Base-by-base conservation (phyloP, 2,797 vertebrate genomes). In the Sebastes kiyomatsui region DNA sequence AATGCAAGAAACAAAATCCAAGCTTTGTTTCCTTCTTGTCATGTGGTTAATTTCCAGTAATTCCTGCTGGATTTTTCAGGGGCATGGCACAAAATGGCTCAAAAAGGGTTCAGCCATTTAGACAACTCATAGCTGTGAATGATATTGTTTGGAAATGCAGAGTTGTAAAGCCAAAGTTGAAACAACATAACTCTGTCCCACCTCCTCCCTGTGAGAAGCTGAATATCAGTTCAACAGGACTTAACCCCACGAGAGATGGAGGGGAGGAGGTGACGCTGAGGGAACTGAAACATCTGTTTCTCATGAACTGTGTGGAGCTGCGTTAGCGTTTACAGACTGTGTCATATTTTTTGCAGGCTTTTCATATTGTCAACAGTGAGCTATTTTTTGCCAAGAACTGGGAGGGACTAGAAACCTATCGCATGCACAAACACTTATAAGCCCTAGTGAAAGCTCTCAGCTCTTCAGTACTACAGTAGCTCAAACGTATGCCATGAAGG, bases 1-100 rank as follows among this genome's bases (percentile, higher is more conserved):
- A 95, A 90, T 91, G 89, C 95, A 94, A 95, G 90, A 96, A 84
- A 86, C 92, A 90, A 92, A 85, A 94, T 82, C 76, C 88, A 89
- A 91, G 91, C 94, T 93, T 88, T 70, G 87, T 93, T 90, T 96
- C 93, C 92, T 75, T 80, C 62, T 79, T 33, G 84, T 85, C 81
- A 62, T 58, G 75, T 87, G 79, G 77, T 86, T 83, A 3, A 60
- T 88, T 84, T 94, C 92, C 86, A 87, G 88, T 95, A 90, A 86
- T 82, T 90, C 90, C 87, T 87, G 83, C 82, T 85, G 94, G 94
- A 94, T 93, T 91, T 96, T 95, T 96, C 96, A 95, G 96, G 95
- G 93, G 92, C 87, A 89, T 83, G 90, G 94, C 84, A 88, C 5
- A 94, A 83, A 93, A 81, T 46, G 3, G 67, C 79, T 76, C 18